These are phyloP conservation scores for Hymenopus coronatus DNA, from an alignment of 2,888 invertebrate species.

Conservation along the genomic window DNA sequence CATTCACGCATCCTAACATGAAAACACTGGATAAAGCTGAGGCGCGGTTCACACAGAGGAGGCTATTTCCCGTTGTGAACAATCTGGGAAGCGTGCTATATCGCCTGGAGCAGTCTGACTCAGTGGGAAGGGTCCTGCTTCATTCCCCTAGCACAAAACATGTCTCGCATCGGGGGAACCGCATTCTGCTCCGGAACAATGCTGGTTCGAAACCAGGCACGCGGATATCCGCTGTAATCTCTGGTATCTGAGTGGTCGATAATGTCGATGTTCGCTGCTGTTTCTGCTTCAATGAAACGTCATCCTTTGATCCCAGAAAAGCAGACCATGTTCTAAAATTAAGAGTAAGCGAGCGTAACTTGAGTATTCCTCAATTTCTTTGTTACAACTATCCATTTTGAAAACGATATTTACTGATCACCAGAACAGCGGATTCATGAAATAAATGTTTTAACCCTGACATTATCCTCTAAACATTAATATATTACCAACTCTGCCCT, in stretches of 20 bases:
- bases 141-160: background rate
- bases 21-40: background rate
- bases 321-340: no score
- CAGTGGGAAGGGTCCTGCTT: background rate
- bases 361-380: no score
- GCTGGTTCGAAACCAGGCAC: background rate
- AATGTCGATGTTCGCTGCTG: background rate
- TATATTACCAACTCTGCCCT: no score
- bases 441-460: no score
- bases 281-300: background rate
- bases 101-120: background rate
- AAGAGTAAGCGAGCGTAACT: no score
- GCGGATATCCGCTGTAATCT: background rate
- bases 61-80: background rate
- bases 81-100: background rate
- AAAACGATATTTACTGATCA: no score
- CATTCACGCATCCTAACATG: no score
- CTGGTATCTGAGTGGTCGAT: background rate
- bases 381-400: no score
- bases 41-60: background rate
- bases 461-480: no score
- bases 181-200: background rate
- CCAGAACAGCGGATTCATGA: no score
- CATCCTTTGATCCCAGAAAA: no score
- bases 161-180: background rate